phyloP scores from a whole-genome alignment of 2,113 vertebrate species.

The Gobiocypris rarus region DNA sequence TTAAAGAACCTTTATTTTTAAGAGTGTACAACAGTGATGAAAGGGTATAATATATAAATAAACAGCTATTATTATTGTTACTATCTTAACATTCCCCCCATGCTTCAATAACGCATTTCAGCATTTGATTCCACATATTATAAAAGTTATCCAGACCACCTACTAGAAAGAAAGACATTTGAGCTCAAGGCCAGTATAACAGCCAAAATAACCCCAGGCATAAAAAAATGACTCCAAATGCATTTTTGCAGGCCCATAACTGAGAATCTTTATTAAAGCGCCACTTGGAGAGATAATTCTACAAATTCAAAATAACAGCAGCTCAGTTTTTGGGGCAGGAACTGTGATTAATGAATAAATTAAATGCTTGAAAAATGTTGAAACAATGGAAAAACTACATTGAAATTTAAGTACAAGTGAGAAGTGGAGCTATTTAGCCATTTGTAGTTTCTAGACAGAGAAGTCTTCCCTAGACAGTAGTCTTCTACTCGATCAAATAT shows the following conservation, averaged over 20 bases:
- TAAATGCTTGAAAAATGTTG: not conserved
- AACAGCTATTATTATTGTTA: not conserved
- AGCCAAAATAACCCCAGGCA: not conserved
- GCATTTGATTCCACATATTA: not conserved
- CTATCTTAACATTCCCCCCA: not conserved
- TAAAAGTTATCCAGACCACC: no score
- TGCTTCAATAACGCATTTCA: not conserved
- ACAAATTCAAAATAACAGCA: not conserved
- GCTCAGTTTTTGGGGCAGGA: not conserved
- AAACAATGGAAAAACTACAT: constrained; percentile 4
- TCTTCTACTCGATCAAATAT: not conserved
- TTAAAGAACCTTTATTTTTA: no score
- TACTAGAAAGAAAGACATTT: not conserved
- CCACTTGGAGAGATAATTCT: not conserved
- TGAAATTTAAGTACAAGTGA: constrained; percentile 1
- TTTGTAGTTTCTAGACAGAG: not conserved
- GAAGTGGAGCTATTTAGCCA: not conserved
- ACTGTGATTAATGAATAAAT: not conserved
- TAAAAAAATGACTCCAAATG: not conserved
- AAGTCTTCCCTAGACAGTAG: no score
- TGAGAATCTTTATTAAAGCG: constrained; percentile 35
- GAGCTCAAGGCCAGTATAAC: not conserved
- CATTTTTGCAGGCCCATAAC: not conserved
- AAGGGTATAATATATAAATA: not conserved
- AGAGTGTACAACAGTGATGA: not conserved